Evolutionary conservation across 1,140 invertebrate species (phyloP), one percentile per base, ranked within the genome.

Genomic region (Triops longicaudatus): DNA sequence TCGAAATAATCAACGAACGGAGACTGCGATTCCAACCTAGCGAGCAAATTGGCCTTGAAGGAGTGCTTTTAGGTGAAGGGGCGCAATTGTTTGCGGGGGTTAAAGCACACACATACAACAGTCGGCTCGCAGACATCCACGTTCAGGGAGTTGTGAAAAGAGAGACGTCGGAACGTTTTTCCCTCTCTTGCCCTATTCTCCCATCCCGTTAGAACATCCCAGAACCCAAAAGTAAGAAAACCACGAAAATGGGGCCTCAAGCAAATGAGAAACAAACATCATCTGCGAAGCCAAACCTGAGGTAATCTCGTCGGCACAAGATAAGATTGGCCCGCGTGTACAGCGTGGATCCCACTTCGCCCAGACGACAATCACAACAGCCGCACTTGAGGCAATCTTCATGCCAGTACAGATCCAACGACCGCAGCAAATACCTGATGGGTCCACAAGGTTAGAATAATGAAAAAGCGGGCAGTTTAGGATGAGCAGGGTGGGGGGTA

Each of bases 311-410:
- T 85, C 94, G 92, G 87, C 95, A 97, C 17, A 97, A 87, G 82
- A 97, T 93, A 17, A 97, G 89, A 85, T 97, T 95, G 5, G 94
- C 93, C 85, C 95, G 96, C 77, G 93, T 93, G 85, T 94, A 97
- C 17, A 97, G 87, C 73, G 94, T 94, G 43, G 93, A 95, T 37
- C 95, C 95, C 2, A 97, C 93, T 85, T 97, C 95, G 0, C 94
- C 94, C 0, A 97, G 88, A 73, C 94, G 87, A 83, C 94, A 96
- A 83, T 97, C 92, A 83, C 95, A 97, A 84, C 94, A 96, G 37
- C 93, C 93, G 82, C 95, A 97, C 83, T 96, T 96, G 31, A 97
- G 87, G 82, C 95, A 97, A 83, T 96, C 94, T 82, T 97, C 95
- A 84, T 97, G 95, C 95, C 95, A 97, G 83, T 90, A 93, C 83